phyloP scores from a whole-genome alignment of 2,113 vertebrate species.

The Gobius niger region DNA sequence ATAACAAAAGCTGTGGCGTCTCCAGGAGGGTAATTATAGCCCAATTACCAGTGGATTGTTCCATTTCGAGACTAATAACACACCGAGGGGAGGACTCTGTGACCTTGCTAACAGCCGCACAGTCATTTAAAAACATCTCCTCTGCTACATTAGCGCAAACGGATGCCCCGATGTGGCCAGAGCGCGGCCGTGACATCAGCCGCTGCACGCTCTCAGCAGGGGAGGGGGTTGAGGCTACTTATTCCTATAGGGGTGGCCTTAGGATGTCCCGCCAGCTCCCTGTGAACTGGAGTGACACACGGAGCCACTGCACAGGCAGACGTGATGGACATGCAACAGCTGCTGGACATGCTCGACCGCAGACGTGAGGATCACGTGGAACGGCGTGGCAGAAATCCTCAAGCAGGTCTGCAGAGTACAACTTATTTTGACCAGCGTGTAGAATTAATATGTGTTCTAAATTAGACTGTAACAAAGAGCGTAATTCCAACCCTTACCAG shows the following conservation, averaged over 20 bases:
- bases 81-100: background rate
- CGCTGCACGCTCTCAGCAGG: too few relatives aligned
- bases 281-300: constrained; percentile 35
- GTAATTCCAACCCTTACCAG: too few relatives aligned
- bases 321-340: constrained; percentile 24
- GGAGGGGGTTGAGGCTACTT: constrained; percentile 15
- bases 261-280: constrained; percentile 17
- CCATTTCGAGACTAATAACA: background rate
- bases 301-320: constrained; percentile 20
- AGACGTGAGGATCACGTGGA: background rate
- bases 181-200: constrained; percentile 44
- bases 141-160: constrained; percentile 19
- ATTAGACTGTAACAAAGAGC: too few relatives aligned
- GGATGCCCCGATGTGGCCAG: constrained; percentile 19
- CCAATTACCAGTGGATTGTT: background rate
- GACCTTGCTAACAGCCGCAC: constrained; percentile 14
- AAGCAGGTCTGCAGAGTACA: too few relatives aligned
- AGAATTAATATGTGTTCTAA: too few relatives aligned
- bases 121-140: constrained; percentile 23
- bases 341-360: constrained; percentile 22
- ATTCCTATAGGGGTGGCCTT: background rate
- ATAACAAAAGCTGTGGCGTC: background rate
- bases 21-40: constrained; percentile 7
- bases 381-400: background rate
- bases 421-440: too few relatives aligned